Percentiles rank a stretch among this genome's conserved stretches.
These are phyloP conservation scores for Microtus ochrogaster DNA, from an alignment of 2,113 vertebrate species.

Conservation along the genomic window DNA sequence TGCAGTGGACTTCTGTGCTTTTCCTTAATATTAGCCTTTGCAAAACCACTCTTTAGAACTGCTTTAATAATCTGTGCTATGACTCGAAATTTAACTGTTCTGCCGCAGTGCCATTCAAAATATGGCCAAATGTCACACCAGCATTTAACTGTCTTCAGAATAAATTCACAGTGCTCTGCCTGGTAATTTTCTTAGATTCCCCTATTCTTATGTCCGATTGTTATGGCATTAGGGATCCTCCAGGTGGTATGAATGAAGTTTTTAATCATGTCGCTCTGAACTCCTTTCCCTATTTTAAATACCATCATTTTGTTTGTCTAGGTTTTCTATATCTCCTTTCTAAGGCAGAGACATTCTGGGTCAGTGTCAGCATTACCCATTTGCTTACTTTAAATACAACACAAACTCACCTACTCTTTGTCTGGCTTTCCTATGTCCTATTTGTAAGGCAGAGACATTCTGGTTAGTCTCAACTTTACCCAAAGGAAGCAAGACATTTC, in stretches of 20 bases:
- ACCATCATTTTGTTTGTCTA: background rate
- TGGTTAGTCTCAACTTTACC: background rate
- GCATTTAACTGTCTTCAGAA: background rate
- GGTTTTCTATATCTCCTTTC: background rate
- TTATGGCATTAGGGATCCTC: background rate
- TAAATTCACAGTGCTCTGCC: background rate
- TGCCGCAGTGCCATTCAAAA: background rate
- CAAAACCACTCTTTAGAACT: background rate
- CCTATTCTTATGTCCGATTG: background rate
- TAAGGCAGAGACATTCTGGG: too few relatives aligned
- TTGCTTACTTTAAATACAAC: background rate
- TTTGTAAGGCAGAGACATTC: too few relatives aligned
- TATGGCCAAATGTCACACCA: background rate
- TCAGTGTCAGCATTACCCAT: background rate
- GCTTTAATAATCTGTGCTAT: background rate
- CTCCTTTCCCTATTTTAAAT: background rate
- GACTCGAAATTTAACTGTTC: background rate
- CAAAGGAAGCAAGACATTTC: too few relatives aligned
- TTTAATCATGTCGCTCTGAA: background rate
- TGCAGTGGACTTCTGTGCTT: background rate
- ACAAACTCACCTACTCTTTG: background rate
- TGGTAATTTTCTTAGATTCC: background rate
- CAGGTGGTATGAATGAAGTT: background rate
- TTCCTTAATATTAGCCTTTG: background rate
- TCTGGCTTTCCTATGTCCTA: background rate